These are phyloP conservation scores for Eulemur mongoz DNA, from an alignment of 2,797 vertebrate genomes.

Conservation along the genomic window DNA sequence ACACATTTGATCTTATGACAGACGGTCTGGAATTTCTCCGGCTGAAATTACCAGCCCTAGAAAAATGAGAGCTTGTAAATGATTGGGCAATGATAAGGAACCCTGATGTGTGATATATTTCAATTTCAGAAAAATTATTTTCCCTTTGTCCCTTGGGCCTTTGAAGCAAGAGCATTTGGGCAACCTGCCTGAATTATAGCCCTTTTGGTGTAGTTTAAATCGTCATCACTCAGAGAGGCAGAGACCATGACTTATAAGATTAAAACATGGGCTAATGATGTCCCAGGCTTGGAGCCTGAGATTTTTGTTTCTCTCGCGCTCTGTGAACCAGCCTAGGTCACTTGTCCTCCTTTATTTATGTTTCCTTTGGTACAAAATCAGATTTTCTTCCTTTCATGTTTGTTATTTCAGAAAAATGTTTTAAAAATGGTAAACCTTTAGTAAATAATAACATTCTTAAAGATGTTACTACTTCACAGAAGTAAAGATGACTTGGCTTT, in stretches of 20 bases:
- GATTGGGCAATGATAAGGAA: slow-evolving; percentile 8
- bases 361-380: not conserved
- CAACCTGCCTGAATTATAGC: slow-evolving; percentile 18
- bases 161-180: slow-evolving; percentile 48
- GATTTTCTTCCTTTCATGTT: not conserved
- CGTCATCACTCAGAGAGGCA: slow-evolving; percentile 50
- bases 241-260: slow-evolving; percentile 25
- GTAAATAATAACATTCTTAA: not conserved
- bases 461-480: not conserved
- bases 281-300: not conserved
- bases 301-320: not conserved
- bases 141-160: not conserved
- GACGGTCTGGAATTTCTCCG: not conserved
- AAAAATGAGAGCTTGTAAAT: slow-evolving; percentile 38
- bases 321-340: not conserved
- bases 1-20: not conserved
- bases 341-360: not conserved
- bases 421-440: not conserved
- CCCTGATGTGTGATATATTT: slow-evolving; percentile 13
- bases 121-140: slow-evolving; percentile 57
- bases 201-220: slow-evolving; percentile 42
- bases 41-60: not conserved
- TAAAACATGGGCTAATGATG: not conserved
- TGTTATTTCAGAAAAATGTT: slow-evolving; percentile 22
- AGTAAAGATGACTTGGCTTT: slow-evolving; percentile 28